Evolutionary conservation across 2,113 vertebrate genomes (phyloP).

Genomic region (Callopanchax toddi): DNA sequence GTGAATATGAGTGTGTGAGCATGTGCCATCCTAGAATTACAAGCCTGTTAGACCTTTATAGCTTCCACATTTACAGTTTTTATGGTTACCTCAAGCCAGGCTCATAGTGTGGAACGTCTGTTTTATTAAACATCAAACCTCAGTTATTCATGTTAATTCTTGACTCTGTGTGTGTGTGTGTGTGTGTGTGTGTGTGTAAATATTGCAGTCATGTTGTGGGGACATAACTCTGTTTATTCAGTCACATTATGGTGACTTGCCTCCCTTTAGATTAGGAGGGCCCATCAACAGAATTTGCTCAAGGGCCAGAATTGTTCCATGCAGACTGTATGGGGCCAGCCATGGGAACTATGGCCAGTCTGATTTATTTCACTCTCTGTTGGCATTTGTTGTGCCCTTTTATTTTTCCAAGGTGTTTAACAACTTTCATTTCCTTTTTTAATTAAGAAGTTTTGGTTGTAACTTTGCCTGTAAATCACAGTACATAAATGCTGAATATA

Average conservation of each 20-base stretch:
- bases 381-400: neutral
- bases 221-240: neutral
- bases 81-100: neutral
- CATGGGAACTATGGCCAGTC: neutral
- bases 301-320: neutral
- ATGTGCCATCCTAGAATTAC: neutral
- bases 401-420: neutral
- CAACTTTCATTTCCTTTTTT: neutral
- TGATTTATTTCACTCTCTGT: neutral
- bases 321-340: neutral
- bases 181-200: neutral
- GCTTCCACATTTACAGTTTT: neutral
- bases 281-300: neutral
- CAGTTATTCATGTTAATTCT: neutral
- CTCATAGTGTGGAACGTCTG: neutral
- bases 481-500: too few relatives aligned
- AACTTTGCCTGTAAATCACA: neutral
- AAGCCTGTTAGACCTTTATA: neutral
- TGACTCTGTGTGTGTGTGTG: neutral
- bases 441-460: neutral
- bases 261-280: neutral
- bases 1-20: slow-evolving; percentile 18
- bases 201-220: neutral
- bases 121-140: neutral
- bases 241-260: neutral